A percentile compares a stretch with the other conserved stretches of the same genome.
These are phyloP conservation scores for Drosophila demipolita DNA, from an alignment of 2,888 invertebrate genomes.

Conservation along the genomic window DNA sequence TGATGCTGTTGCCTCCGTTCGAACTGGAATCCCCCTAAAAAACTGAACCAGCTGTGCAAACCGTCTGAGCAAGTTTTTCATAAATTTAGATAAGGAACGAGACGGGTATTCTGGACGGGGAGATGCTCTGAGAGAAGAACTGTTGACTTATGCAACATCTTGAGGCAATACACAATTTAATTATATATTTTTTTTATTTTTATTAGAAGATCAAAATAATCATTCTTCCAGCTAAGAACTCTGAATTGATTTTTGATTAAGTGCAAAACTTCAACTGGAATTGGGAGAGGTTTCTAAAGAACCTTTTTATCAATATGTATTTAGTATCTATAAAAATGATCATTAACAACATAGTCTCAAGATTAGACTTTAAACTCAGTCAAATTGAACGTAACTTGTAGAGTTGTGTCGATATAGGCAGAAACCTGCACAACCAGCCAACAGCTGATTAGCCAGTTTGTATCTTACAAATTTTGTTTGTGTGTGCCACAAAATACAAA, in stretches of 20 bases:
- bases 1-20: constrained; percentile 9
- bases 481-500: constrained; percentile 37
- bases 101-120: constrained; percentile 2
- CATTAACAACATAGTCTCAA: background rate
- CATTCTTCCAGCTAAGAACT: background rate
- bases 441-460: constrained; percentile 78
- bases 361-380: background rate
- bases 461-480: constrained; percentile 37
- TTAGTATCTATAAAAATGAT: background rate
- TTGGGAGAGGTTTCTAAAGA: background rate
- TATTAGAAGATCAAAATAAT: background rate
- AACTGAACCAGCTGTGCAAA: constrained; percentile 40
- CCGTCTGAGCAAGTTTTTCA: constrained; percentile 56
- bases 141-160: background rate
- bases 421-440: constrained; percentile 73
- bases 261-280: background rate
- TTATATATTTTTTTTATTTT: background rate
- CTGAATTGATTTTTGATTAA: no score
- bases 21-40: constrained; percentile 50
- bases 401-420: constrained; percentile 18
- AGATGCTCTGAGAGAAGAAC: constrained; percentile 13
- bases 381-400: background rate
- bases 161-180: background rate
- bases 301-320: background rate
- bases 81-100: constrained; percentile 9